A percentile compares a stretch with the other conserved stretches of the same genome.
phyloP scores from a whole-genome alignment of 2,888 invertebrate genomes.

The Oscheius sp. region DNA sequence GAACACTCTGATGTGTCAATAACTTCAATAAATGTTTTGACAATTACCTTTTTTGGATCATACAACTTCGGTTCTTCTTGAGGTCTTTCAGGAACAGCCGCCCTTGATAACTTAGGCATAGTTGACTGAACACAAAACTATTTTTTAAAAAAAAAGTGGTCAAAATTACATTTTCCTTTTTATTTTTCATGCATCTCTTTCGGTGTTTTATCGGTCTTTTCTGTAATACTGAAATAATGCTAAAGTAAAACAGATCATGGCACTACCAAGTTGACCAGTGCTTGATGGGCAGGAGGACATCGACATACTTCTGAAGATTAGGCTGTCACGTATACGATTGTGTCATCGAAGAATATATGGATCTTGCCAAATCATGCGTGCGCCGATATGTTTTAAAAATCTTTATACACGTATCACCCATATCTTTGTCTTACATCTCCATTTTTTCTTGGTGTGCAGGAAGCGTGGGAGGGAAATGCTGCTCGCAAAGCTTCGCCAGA shows the following conservation, averaged over 20 bases:
- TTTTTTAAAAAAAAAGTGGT: background rate
- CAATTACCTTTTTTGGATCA: background rate
- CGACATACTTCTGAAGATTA: background rate
- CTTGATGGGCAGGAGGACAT: background rate
- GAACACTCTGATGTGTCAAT: background rate
- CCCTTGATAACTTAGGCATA: background rate
- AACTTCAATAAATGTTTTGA: background rate
- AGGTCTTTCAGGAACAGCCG: background rate
- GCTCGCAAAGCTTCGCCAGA: slow-evolving; percentile 24
- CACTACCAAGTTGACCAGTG: background rate
- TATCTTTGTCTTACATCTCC: background rate
- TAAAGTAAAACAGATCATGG: background rate
- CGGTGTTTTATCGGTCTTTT: background rate
- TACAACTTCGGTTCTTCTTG: background rate
- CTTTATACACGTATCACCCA: background rate
- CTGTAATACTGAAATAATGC: background rate
- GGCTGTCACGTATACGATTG: background rate
- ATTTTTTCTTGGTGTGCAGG: background rate
- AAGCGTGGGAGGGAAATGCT: slow-evolving; percentile 26
- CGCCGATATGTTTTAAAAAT: background rate
- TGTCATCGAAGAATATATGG: background rate
- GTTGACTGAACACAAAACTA: background rate
- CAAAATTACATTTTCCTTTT: slow-evolving; percentile 2
- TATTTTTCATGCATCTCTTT: background rate
- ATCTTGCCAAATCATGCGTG: background rate